Base-by-base conservation (phyloP, 2,888 invertebrate species). In the Mellilla xanthometata region DNA sequence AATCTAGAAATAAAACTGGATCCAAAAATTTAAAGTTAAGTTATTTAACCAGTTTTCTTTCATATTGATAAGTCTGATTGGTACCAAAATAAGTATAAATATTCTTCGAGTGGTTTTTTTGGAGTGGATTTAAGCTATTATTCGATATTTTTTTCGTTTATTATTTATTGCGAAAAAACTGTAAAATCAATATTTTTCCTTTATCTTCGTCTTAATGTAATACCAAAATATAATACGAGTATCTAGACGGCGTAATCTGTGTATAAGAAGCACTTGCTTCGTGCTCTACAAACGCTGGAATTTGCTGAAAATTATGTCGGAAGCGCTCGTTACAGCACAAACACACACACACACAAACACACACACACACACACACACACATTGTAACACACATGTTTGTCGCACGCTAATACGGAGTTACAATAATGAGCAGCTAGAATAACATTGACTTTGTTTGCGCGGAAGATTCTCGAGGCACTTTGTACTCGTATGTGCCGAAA, bases 401-500 rank as follows among this genome's bases (percentile, higher is more conserved):
- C 32, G 36, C 36, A 33, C 30, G 35, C 24, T 38, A 36, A 33
- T 40, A 38, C 35, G 13, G 31, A 50, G 38, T 50, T 35, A 44
- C 39, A 40, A 40, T 44, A 44, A 44, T 40, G 34, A 50, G 50
- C 49, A 44, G 40, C 24, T 38, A 40, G 29, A 39, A 40, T 29
- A 49, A 44, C 40, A 44, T 24, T 10, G 36, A 30, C 24, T 44
- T 40, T 49, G 39, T 44, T 49, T 49, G 30, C 28, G 43, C 12
- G 13, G 9, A 36, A 33, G 35, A 32, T 44, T 49, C 27, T 19
- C 26, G 36, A 39, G 28, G 44, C 44, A 33, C 15, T 44, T 33
- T 32, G 27, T 23, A 28, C 38, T 33, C 28, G 27, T 23, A 28
- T 33, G 13, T 23, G 35, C 31, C 22, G 12, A 39, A 44, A 44